These are phyloP conservation scores for Meloidogyne exigua DNA, from an alignment of 1,140 invertebrate species.

Conservation along the genomic window DNA sequence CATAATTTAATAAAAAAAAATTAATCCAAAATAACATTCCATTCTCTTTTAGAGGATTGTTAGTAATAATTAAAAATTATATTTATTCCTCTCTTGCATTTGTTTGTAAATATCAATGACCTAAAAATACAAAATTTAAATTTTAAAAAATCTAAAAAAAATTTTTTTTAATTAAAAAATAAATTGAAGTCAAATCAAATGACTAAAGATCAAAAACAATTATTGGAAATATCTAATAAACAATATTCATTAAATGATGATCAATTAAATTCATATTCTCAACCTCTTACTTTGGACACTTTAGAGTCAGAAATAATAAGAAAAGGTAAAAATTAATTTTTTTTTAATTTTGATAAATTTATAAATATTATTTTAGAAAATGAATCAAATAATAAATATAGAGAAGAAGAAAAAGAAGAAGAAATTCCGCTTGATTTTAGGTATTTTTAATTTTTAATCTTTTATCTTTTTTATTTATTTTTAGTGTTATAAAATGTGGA, in stretches of 20 bases:
- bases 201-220: not conserved
- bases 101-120: not conserved
- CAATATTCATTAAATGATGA: too few species aligned
- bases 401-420: not conserved
- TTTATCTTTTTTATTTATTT: not conserved
- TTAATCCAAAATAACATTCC: not conserved
- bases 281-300: not conserved
- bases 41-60: not conserved
- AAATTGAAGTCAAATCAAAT: not conserved
- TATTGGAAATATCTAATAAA: not conserved
- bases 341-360: too few species aligned
- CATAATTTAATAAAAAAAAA: not conserved
- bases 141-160: not conserved
- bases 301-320: not conserved
- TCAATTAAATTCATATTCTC: not conserved
- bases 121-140: not conserved
- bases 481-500: slow-evolving; percentile 5
- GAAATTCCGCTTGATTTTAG: not conserved
- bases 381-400: not conserved
- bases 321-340: too few species aligned
- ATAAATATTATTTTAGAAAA: not conserved
- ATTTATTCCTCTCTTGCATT: not conserved
- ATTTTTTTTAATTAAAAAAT: not conserved
- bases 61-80: not conserved
- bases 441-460: not conserved